These are phyloP conservation scores for Sinodicranocentrus sp. DNA, from an alignment of 2,888 invertebrate species.

Conservation along the genomic window DNA sequence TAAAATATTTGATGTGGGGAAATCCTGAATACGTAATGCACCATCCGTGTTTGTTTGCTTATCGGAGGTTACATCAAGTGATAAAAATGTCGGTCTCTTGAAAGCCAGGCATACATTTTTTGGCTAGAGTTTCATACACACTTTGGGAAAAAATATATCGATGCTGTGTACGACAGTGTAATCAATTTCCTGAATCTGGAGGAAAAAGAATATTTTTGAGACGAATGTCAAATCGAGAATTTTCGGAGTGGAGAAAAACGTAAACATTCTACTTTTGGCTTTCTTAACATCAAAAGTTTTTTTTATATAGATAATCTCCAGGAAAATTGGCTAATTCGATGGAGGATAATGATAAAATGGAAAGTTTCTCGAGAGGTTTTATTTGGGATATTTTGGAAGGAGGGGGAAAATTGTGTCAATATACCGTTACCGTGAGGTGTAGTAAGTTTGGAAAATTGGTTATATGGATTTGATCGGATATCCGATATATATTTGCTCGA, in stretches of 20 bases:
- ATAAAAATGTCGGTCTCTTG: not conserved
- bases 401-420: slow-evolving; percentile 11
- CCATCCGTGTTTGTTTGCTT: slow-evolving; percentile 20
- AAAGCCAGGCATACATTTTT: not conserved
- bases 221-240: not conserved
- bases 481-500: not conserved
- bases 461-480: not conserved
- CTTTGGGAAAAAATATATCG: no score
- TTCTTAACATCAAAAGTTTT: no score
- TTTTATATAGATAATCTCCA: not conserved
- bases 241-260: not conserved
- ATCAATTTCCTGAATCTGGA: slow-evolving; percentile 2
- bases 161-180: no score
- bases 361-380: slow-evolving; percentile 5
- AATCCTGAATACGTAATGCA: slow-evolving; percentile 36
- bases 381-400: no score
- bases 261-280: no score
- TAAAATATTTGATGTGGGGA: slow-evolving; percentile 23
- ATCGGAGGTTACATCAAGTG: not conserved
- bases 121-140: no score
- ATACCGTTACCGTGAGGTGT: no score
- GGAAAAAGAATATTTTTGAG: no score
- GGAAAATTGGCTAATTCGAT: slow-evolving; percentile 27
- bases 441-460: no score
- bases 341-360: slow-evolving; percentile 15